Conservation (phyloP, 1,140 invertebrate genomes). For the Ceratoteleas bidentatus region DNA sequence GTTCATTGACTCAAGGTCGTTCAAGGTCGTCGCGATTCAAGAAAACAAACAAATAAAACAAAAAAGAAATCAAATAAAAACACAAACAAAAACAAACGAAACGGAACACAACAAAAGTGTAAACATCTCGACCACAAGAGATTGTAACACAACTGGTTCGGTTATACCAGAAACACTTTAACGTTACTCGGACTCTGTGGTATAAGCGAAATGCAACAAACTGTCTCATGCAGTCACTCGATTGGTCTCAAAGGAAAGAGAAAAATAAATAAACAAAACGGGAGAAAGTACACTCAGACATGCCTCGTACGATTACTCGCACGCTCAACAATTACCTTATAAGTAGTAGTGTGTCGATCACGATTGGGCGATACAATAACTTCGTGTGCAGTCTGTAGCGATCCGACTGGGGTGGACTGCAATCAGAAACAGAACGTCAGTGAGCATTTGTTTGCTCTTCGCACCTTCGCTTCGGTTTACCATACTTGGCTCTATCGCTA, state of each 20-base stretch:
- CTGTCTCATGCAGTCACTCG: slow-evolving; percentile 76
- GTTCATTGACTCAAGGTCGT: too few relatives aligned
- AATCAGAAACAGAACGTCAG: slow-evolving; percentile 71
- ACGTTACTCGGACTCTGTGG: slow-evolving; percentile 29
- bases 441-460: slow-evolving; percentile 35
- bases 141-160: too few relatives aligned
- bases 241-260: slow-evolving; percentile 41
- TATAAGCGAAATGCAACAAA: slow-evolving; percentile 56
- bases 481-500: neutral
- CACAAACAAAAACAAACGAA: too few relatives aligned
- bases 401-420: slow-evolving; percentile 95
- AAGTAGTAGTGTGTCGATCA: slow-evolving; percentile 89
- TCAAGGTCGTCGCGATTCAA: too few relatives aligned
- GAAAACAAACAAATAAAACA: too few relatives aligned
- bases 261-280: slow-evolving; percentile 58
- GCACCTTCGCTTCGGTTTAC: slow-evolving; percentile 16
- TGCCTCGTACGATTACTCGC: slow-evolving; percentile 58
- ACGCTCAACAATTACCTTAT: slow-evolving; percentile 85
- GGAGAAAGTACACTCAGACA: slow-evolving; percentile 68
- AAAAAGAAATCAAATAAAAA: too few relatives aligned
- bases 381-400: slow-evolving; percentile 93
- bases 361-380: slow-evolving; percentile 93
- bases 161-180: neutral
- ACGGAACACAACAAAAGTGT: too few relatives aligned
- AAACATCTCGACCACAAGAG: too few relatives aligned